Evolutionary conservation across 2,113 vertebrate species (phyloP).

Genomic region (Cheilinus undulatus): DNA sequence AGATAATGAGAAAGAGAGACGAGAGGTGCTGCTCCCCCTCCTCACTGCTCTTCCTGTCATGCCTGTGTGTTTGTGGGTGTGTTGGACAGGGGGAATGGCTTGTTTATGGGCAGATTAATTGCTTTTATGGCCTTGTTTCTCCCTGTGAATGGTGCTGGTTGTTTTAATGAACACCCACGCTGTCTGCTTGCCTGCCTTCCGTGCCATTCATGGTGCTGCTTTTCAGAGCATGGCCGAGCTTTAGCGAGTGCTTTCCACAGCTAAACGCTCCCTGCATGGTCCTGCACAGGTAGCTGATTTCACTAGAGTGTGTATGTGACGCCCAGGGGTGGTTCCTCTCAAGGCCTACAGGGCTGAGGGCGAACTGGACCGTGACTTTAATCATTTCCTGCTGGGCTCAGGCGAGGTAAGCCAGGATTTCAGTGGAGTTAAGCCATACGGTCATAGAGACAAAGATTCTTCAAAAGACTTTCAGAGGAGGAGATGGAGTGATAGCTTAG

Average conservation of each 20-base stretch:
- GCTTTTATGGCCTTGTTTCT: constrained; percentile 80
- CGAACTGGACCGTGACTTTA: constrained; percentile 77
- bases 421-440: constrained; percentile 24
- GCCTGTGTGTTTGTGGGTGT: constrained; percentile 58
- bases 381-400: constrained; percentile 74
- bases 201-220: constrained; percentile 61
- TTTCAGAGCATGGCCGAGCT: constrained; percentile 69
- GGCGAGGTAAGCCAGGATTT: constrained; percentile 52
- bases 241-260: constrained; percentile 50
- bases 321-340: constrained; percentile 53
- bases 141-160: constrained; percentile 64
- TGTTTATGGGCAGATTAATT: constrained; percentile 81
- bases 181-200: constrained; percentile 48
- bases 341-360: constrained; percentile 54
- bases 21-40: constrained; percentile 11
- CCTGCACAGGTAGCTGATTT: constrained; percentile 66
- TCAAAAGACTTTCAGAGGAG: constrained; percentile 49
- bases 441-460: constrained; percentile 45
- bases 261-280: constrained; percentile 53
- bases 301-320: constrained; percentile 29
- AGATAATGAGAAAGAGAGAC: constrained; percentile 67
- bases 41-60: constrained; percentile 50
- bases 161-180: constrained; percentile 78
- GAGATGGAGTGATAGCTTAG: constrained; percentile 31
- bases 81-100: constrained; percentile 73